phyloP scores from a whole-genome alignment of 1,140 invertebrate species.

The Cydia amplana region DNA sequence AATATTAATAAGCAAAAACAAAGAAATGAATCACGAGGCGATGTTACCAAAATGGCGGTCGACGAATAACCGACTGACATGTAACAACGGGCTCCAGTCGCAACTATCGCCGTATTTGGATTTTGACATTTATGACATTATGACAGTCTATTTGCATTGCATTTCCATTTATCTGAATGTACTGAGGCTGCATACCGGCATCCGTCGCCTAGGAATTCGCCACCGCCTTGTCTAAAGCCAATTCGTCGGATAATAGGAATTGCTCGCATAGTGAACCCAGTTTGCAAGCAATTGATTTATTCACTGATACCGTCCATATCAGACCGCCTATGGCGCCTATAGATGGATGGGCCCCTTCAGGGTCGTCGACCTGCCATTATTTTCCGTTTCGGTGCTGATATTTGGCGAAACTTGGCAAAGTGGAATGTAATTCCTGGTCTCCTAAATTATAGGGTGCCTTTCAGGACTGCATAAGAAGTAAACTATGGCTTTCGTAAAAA shows the following conservation, averaged over 20 bases:
- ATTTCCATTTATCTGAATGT: constrained; percentile 43
- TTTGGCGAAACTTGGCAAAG: background rate
- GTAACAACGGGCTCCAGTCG: background rate
- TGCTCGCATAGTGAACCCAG: constrained; percentile 38
- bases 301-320: constrained; percentile 43
- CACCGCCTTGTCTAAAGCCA: constrained; percentile 49
- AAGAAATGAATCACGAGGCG: too few relatives aligned
- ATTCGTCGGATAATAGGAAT: constrained; percentile 57
- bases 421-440: background rate
- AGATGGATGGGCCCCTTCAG: constrained; percentile 20
- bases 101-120: background rate
- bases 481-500: too few relatives aligned
- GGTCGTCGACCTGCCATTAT: constrained; percentile 13
- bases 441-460: background rate
- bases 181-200: constrained; percentile 44
- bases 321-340: too few relatives aligned
- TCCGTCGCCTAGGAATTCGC: constrained; percentile 48
- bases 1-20: too few relatives aligned
- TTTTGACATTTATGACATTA: constrained; percentile 28
- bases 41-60: too few relatives aligned
- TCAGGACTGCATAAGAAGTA: background rate
- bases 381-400: background rate
- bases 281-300: constrained; percentile 44
- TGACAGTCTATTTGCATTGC: constrained; percentile 34
- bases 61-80: too few relatives aligned